Evolutionary conservation across 2,888 invertebrate genomes (phyloP).

Genomic region (Tuberolachnus salignus): DNA sequence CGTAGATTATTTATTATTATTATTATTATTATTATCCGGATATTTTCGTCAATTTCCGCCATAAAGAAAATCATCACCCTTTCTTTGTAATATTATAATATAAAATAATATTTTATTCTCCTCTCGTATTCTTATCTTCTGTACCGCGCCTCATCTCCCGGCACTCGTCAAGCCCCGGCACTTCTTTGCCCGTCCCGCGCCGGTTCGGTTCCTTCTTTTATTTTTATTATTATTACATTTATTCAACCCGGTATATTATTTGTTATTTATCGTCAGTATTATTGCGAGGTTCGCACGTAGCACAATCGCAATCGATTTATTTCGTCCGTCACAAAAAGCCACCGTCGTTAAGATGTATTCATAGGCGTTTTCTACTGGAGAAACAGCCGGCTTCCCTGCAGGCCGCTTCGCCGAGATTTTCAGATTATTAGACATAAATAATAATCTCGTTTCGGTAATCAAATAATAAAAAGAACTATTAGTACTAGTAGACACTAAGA

Average conservation of each 20-base stretch:
- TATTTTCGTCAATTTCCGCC: conserved; percentile 42
- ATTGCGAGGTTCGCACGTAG: background rate
- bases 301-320: conserved; percentile 14
- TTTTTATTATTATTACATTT: conserved; percentile 10
- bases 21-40: conserved; percentile 33
- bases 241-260: conserved; percentile 15
- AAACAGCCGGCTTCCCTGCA: no score
- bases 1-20: conserved; percentile 6
- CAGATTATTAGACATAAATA: no score
- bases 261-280: conserved; percentile 37
- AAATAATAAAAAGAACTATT: no score
- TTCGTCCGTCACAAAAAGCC: background rate
- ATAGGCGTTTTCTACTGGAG: no score
- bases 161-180: background rate
- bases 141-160: background rate
- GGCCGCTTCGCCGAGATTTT: no score
- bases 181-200: background rate
- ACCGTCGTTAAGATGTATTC: no score
- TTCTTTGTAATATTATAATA: background rate
- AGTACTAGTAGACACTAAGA: no score
- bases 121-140: background rate
- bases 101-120: no score
- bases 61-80: conserved; percentile 14
- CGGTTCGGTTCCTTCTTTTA: conserved; percentile 1
- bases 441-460: no score